phyloP scores from a whole-genome alignment of 2,797 vertebrate species.

The Botia almorhae region DNA sequence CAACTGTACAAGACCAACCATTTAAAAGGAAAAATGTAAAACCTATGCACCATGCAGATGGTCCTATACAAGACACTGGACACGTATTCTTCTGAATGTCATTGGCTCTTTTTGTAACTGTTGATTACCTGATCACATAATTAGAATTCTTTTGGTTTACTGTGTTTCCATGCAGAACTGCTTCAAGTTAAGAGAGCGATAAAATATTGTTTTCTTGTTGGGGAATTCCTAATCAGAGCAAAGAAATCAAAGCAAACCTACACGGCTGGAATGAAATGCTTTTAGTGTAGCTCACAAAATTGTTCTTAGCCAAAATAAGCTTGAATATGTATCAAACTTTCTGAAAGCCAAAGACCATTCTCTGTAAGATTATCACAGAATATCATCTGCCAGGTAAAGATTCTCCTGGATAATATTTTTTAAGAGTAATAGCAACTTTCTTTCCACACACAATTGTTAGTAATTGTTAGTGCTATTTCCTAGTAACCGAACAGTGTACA shows the following conservation, averaged over 20 bases:
- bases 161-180: background rate
- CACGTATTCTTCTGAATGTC: background rate
- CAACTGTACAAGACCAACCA: background rate
- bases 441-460: background rate
- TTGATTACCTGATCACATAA: background rate
- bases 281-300: background rate
- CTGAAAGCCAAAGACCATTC: background rate
- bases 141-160: background rate
- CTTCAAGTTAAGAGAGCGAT: background rate
- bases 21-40: background rate
- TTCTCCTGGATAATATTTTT: background rate
- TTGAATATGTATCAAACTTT: background rate
- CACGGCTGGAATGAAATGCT: background rate
- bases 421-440: background rate
- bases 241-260: constrained; percentile 35
- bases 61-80: background rate
- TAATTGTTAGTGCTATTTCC: background rate
- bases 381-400: background rate
- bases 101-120: background rate
- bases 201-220: constrained; percentile 12
- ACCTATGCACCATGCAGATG: background rate
- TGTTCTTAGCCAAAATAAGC: background rate
- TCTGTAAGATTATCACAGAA: background rate
- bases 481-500: background rate
- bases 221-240: constrained; percentile 40